A percentile compares a stretch with the other conserved stretches of the same genome.
Conservation (phyloP, 2,888 invertebrate genomes). For the Chloroclystis v-ata region DNA sequence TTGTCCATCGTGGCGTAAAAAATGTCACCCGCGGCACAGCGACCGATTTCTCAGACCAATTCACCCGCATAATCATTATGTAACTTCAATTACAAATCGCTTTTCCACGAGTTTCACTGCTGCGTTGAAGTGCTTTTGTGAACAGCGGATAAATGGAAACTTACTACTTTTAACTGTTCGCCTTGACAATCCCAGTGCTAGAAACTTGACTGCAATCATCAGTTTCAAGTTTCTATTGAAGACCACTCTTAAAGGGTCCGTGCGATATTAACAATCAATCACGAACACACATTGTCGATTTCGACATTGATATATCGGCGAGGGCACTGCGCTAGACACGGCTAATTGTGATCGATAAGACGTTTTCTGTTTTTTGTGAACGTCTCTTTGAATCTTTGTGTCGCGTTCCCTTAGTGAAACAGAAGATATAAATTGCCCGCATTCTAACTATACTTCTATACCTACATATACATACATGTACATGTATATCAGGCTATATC, state of each 20-base stretch:
- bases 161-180: background rate
- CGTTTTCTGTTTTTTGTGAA: slow-evolving; percentile 19
- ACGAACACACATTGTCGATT: slow-evolving; percentile 32
- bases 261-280: slow-evolving; percentile 44
- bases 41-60: slow-evolving; percentile 37
- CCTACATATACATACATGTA: too few relatives aligned
- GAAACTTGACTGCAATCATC: slow-evolving; percentile 14
- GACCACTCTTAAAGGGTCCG: slow-evolving; percentile 22
- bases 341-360: slow-evolving; percentile 43
- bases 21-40: slow-evolving; percentile 42
- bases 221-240: slow-evolving; percentile 12
- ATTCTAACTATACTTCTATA: too few relatives aligned
- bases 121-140: background rate
- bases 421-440: background rate
- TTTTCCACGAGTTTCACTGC: background rate
- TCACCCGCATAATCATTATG: slow-evolving; percentile 35
- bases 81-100: slow-evolving; percentile 22
- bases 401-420: too few relatives aligned
- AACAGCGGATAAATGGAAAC: background rate
- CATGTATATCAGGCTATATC: too few relatives aligned
- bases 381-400: background rate
- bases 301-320: slow-evolving; percentile 45
- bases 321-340: slow-evolving; percentile 30
- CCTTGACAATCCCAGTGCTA: slow-evolving; percentile 4
- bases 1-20: slow-evolving; percentile 37